Conservation (phyloP, 2,113 vertebrate species). For the Anser brachyrhynchus region DNA sequence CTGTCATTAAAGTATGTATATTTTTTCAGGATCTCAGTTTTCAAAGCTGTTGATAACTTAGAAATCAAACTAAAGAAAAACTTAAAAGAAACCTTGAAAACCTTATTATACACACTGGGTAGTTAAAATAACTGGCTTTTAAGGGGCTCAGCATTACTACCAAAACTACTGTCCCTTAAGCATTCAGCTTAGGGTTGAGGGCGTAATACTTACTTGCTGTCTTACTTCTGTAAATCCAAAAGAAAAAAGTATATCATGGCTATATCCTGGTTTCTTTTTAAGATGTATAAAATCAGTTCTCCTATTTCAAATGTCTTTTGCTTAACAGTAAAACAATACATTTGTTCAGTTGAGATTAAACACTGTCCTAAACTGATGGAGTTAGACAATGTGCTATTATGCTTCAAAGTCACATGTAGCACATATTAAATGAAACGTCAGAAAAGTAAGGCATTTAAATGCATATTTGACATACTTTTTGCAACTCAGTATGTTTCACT, state of each 20-base stretch:
- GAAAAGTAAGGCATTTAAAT: slow-evolving; percentile 55
- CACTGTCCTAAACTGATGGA: neutral
- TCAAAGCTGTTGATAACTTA: neutral
- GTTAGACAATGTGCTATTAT: slow-evolving; percentile 56
- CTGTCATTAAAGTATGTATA: neutral
- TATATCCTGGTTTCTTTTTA: neutral
- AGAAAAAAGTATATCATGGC: neutral
- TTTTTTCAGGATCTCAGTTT: neutral
- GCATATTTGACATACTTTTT: slow-evolving; percentile 68
- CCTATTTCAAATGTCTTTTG: neutral
- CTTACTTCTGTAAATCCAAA: neutral
- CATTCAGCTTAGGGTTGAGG: neutral
- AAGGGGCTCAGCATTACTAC: neutral
- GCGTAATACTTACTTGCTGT: neutral
- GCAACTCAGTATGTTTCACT: slow-evolving; percentile 17
- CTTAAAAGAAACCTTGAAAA: neutral
- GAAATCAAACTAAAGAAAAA: neutral
- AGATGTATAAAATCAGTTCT: neutral
- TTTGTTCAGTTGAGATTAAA: slow-evolving; percentile 55
- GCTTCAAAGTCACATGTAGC: slow-evolving; percentile 56
- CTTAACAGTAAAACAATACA: slow-evolving; percentile 30
- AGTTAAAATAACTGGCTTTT: neutral
- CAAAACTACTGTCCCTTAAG: neutral
- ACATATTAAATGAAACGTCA: slow-evolving; percentile 40
- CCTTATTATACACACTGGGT: neutral